Percentiles rank a stretch among this genome's conserved stretches.
phyloP scores from a whole-genome alignment of 2,113 vertebrate species.

The Toxotes chatareus region DNA sequence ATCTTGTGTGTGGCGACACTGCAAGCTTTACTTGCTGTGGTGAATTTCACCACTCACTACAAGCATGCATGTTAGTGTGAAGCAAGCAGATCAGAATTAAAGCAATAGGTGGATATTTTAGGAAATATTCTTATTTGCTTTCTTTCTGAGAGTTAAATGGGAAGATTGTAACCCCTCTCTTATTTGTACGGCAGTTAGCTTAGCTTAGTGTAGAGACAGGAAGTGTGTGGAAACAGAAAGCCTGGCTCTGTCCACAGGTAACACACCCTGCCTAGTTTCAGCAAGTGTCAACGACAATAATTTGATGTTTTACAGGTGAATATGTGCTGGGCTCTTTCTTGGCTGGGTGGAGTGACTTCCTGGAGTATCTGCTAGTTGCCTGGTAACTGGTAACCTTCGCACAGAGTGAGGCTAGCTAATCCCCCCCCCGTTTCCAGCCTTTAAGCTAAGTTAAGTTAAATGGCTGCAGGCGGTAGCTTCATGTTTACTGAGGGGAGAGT shows the following conservation, averaged over 20 bases:
- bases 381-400: background rate
- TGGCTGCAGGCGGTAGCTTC: background rate
- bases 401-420: background rate
- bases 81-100: background rate
- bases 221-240: background rate
- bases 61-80: background rate
- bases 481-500: background rate
- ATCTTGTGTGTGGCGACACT: background rate
- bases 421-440: background rate
- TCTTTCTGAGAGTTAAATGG: background rate
- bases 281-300: background rate
- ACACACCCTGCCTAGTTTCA: background rate
- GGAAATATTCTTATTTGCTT: background rate
- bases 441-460: constrained; percentile 4
- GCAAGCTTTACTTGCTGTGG: background rate
- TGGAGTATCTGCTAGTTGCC: background rate
- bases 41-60: background rate
- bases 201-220: background rate
- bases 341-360: background rate
- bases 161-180: background rate
- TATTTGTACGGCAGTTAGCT: background rate
- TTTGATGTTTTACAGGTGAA: background rate
- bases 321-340: background rate
- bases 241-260: background rate
- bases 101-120: background rate